Conservation (phyloP, 2,797 vertebrate genomes). For the Orientallactaga sibirica region DNA sequence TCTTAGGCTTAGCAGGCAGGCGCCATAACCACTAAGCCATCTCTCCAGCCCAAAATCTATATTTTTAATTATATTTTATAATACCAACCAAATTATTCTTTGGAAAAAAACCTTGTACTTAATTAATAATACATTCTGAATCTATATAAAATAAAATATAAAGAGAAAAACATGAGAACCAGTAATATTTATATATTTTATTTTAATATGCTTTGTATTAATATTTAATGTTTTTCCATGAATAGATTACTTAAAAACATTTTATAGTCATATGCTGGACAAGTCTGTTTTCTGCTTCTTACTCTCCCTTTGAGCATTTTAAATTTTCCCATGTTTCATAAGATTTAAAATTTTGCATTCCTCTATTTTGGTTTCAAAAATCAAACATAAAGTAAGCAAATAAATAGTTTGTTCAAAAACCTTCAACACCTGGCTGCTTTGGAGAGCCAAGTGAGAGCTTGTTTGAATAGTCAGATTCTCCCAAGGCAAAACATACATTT, state of each 20-base stretch:
- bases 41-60: background rate
- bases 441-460: background rate
- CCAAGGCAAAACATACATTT: constrained; percentile 9
- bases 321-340: constrained; percentile 43
- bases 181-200: constrained; percentile 86
- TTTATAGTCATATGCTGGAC: constrained; percentile 56
- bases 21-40: too few relatives aligned
- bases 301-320: constrained; percentile 25
- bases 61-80: constrained; percentile 68
- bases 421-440: constrained; percentile 29
- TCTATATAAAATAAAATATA: constrained; percentile 78
- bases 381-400: constrained; percentile 49
- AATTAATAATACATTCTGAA: constrained; percentile 71
- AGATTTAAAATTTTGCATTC: constrained; percentile 57
- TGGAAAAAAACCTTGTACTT: constrained; percentile 42
- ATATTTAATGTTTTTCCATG: constrained; percentile 69
- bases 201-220: constrained; percentile 81
- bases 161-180: constrained; percentile 85
- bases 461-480: constrained; percentile 13
- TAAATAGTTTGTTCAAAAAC: constrained; percentile 58
- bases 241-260: constrained; percentile 70
- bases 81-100: constrained; percentile 64
- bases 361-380: constrained; percentile 70
- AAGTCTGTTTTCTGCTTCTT: constrained; percentile 48
- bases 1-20: too few relatives aligned